phyloP scores from a whole-genome alignment of 1,140 invertebrate species.

The Ceratina japonica region DNA sequence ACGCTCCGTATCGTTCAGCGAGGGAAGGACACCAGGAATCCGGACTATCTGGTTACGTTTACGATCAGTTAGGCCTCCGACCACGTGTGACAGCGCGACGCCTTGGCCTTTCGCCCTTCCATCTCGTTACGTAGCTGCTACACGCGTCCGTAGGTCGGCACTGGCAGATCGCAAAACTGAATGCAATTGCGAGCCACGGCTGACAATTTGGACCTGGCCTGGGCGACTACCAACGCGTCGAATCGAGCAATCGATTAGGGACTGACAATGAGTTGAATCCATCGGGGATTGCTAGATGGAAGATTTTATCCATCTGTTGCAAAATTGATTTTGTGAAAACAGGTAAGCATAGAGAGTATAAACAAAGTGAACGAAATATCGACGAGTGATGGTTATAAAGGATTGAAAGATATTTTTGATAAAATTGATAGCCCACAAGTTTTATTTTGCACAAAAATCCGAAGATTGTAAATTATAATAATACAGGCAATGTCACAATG shows the following conservation, averaged over 20 bases:
- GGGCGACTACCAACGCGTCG: not conserved
- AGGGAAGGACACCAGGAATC: conserved; percentile 66
- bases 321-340: too few relatives aligned
- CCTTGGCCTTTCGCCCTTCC: conserved; percentile 59
- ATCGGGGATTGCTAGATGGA: too few relatives aligned
- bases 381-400: too few relatives aligned
- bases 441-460: too few relatives aligned
- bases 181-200: conserved; percentile 39
- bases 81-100: conserved; percentile 60
- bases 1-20: conserved; percentile 66
- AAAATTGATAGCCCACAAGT: too few relatives aligned
- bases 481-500: too few relatives aligned
- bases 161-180: conserved; percentile 31
- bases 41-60: conserved; percentile 65
- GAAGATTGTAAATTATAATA: too few relatives aligned
- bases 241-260: not conserved
- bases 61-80: conserved; percentile 62
- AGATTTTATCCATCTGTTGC: too few relatives aligned
- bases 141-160: not conserved
- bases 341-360: too few relatives aligned
- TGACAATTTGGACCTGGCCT: not conserved
- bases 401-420: too few relatives aligned
- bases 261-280: too few relatives aligned
- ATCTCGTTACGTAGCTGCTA: conserved; percentile 49
- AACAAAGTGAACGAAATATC: too few relatives aligned